Conservation (phyloP, 2,797 vertebrate species). For the Phrynocephalus vlangalii region DNA sequence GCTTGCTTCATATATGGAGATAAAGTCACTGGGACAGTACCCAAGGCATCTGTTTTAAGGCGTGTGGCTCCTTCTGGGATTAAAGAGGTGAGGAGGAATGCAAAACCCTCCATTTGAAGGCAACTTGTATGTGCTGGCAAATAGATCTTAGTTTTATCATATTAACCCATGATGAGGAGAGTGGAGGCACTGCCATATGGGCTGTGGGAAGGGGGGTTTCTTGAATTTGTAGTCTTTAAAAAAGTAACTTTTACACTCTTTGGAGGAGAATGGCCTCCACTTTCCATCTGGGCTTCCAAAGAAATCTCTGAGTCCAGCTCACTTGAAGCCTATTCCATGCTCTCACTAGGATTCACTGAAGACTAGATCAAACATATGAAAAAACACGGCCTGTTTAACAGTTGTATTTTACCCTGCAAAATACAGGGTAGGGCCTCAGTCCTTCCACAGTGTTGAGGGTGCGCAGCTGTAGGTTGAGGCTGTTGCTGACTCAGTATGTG, state of each 20-base stretch:
- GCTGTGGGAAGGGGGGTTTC: no score
- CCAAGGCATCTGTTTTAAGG: neutral
- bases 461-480: neutral
- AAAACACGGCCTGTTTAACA: neutral
- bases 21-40: neutral
- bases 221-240: no score
- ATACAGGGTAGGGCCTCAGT: neutral
- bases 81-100: no score
- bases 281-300: neutral
- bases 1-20: neutral
- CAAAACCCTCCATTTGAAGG: neutral
- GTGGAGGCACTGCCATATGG: no score
- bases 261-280: neutral
- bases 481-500: slow-evolving; percentile 26
- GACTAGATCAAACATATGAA: neutral
- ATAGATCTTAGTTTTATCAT: neutral
- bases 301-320: neutral
- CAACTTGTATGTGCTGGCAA: neutral
- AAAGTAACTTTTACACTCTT: no score
- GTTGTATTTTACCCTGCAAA: neutral
- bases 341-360: neutral
- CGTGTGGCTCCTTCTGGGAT: neutral
- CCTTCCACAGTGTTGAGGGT: neutral
- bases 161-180: neutral
- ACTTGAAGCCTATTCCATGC: neutral